phyloP scores from a whole-genome alignment of 2,797 vertebrate species.

The Graptemys geographica region DNA sequence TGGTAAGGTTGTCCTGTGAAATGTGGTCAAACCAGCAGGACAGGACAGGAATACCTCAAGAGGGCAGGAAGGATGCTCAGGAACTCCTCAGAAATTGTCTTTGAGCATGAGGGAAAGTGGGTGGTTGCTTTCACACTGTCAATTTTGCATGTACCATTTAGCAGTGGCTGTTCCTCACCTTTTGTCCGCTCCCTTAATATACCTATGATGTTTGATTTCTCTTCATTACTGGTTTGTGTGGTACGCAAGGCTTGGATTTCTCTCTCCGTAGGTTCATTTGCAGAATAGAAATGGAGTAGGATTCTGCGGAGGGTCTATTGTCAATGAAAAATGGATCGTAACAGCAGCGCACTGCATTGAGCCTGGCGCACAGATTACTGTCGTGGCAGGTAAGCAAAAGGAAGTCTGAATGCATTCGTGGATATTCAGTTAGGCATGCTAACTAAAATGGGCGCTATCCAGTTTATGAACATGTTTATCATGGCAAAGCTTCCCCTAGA shows the following conservation, averaged over 20 bases:
- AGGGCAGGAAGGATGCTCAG: fast-evolving
- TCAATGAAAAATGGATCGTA: slow-evolving; percentile 89
- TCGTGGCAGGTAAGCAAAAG: slow-evolving; percentile 87
- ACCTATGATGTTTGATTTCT: fast-evolving
- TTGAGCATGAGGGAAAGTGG: not conserved
- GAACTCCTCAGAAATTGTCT: fast-evolving
- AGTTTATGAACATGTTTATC: not conserved
- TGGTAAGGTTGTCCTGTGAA: not conserved
- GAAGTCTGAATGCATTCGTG: not conserved
- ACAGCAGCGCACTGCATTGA: slow-evolving; percentile 93
- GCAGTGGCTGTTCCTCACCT: fast-evolving
- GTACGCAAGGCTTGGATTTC: fast-evolving
- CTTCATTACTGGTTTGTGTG: fast-evolving
- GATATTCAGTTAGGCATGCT: not conserved
- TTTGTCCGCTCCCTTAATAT: not conserved
- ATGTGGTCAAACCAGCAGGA: not conserved
- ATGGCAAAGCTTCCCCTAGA: not conserved
- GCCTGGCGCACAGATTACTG: slow-evolving; percentile 68
- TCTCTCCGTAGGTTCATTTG: slow-evolving; percentile 83
- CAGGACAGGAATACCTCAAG: not conserved
- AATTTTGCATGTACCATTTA: fast-evolving
- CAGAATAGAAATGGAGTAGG: slow-evolving; percentile 63
- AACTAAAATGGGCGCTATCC: not conserved
- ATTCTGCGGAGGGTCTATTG: slow-evolving; percentile 91
- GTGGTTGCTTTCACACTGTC: not conserved